phyloP scores from a whole-genome alignment of 2,113 vertebrate species.

The Grus americana region DNA sequence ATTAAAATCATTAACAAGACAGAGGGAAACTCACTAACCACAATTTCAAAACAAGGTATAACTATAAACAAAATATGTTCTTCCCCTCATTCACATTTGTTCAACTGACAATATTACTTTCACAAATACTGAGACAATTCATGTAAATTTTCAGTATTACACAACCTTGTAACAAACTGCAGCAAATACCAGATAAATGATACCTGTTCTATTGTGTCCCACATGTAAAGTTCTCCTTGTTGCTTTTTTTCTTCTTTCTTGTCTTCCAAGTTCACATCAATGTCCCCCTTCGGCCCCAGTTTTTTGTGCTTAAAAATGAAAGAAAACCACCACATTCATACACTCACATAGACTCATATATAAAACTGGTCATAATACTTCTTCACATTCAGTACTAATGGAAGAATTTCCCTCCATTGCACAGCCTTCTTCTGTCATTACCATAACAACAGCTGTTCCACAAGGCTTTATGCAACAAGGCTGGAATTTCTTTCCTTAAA shows the following conservation, averaged over 20 bases:
- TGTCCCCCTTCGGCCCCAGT: constrained; percentile 79
- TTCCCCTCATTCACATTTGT: not conserved
- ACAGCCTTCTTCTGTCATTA: not conserved
- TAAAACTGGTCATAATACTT: not conserved
- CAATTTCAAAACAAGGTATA: not conserved
- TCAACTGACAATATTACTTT: not conserved
- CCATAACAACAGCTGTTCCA: not conserved
- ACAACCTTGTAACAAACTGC: not conserved
- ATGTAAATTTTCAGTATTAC: not conserved
- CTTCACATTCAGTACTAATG: not conserved
- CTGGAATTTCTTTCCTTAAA: not conserved
- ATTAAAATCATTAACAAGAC: not conserved
- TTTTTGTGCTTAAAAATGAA: constrained; percentile 89
- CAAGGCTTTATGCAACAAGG: not conserved
- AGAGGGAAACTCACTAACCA: not conserved
- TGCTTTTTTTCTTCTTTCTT: constrained; percentile 83
- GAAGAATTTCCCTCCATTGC: not conserved
- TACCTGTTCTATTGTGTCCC: constrained; percentile 97
- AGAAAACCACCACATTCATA: not conserved
- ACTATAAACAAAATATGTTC: not conserved
- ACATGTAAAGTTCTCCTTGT: constrained; percentile 92
- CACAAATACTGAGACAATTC: not conserved
- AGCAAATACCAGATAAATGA: not conserved
- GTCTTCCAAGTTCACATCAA: constrained; percentile 81
- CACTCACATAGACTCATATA: not conserved